phyloP scores from a whole-genome alignment of 2,888 invertebrate genomes.

The Prosopocoilus inquinatus region DNA sequence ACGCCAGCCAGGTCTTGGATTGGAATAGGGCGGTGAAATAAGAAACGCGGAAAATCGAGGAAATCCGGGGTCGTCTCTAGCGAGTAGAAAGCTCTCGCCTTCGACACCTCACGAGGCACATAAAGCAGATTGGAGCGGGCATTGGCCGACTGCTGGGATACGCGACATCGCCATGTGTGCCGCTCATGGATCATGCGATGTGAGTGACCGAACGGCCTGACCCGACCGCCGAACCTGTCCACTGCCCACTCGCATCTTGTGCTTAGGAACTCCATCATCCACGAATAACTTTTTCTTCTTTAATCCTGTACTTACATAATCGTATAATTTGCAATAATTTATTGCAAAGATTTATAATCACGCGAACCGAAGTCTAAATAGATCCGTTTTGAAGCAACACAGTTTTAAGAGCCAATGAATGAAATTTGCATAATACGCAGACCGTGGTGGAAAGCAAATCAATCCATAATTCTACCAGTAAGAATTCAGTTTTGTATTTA shows the following conservation, averaged over 20 bases:
- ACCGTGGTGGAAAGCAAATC: too few species aligned
- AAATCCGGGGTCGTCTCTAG: slow-evolving; percentile 29
- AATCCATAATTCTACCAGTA: too few species aligned
- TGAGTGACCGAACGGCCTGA: slow-evolving; percentile 35
- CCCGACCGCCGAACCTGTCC: slow-evolving; percentile 34
- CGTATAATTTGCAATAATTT: too few species aligned
- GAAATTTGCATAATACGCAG: too few species aligned
- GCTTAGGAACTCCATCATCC: slow-evolving; percentile 9
- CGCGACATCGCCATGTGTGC: slow-evolving; percentile 28
- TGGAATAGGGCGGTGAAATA: slow-evolving; percentile 16
- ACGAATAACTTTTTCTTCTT: slow-evolving; percentile 5
- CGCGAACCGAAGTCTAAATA: too few species aligned
- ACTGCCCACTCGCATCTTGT: slow-evolving; percentile 27
- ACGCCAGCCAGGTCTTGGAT: slow-evolving; percentile 15
- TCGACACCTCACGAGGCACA: slow-evolving; percentile 31
- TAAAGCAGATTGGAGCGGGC: slow-evolving; percentile 33
- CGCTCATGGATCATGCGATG: slow-evolving; percentile 24
- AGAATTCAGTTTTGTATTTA: too few species aligned
- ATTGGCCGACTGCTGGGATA: slow-evolving; percentile 35
- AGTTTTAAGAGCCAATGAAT: too few species aligned
- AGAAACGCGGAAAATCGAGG: slow-evolving; percentile 24
- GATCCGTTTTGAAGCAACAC: too few species aligned
- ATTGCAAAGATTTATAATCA: too few species aligned
- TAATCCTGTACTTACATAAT: too few species aligned
- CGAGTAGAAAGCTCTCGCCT: slow-evolving; percentile 30